Base-by-base conservation (phyloP, 2,113 vertebrate species). In the Peromyscus polionotus region DNA sequence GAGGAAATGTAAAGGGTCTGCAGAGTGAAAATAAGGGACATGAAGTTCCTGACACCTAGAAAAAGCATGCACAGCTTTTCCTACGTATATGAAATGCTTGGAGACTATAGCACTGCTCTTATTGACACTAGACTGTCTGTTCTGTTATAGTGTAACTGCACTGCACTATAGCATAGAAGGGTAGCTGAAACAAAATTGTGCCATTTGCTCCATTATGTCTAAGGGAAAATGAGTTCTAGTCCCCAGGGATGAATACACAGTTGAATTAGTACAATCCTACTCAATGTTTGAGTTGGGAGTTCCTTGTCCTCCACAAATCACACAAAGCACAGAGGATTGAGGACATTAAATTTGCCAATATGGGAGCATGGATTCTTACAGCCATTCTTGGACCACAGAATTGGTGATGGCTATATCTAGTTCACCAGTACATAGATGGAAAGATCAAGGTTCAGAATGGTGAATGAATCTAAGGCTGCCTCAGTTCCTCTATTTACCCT, bases 401-500 rank as follows among this genome's bases (percentile, higher is more conserved):
- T 70, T 26, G 87, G 2, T 51, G 67, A 89, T 95, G 39, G 39
- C 31, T 0, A 0, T 80, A 45, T 84, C 13, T 17, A 72, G 57
- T 11, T 42, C 45, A 59, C 51, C 59, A 88, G 26, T 90, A 87
- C 75, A 86, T 57, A 63, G 76, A 86, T 83, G 75, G 93, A 79
- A 89, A 95, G 94, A 95, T 76, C 92, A 68, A 97, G 91, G 7
- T 67, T 48, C 17, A 45, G 54, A 65, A 70, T 79, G 73, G 54
- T 24, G 36, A 92, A 93, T 24, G 36, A 93, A 92, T 33, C 63
- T 48, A 57, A 51, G 3, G 75, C n/a, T 96, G 96, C 79, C 93
- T 89, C 75, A 33, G 86, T 92, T 88, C 93, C 75, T 96, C 39
- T 42, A 84, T 91, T 8, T 75, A 72, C 81, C 93, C 33, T 96